Evolutionary conservation across 2,888 invertebrate species (phyloP).

Genomic region (Pristionchus mayeri): DNA sequence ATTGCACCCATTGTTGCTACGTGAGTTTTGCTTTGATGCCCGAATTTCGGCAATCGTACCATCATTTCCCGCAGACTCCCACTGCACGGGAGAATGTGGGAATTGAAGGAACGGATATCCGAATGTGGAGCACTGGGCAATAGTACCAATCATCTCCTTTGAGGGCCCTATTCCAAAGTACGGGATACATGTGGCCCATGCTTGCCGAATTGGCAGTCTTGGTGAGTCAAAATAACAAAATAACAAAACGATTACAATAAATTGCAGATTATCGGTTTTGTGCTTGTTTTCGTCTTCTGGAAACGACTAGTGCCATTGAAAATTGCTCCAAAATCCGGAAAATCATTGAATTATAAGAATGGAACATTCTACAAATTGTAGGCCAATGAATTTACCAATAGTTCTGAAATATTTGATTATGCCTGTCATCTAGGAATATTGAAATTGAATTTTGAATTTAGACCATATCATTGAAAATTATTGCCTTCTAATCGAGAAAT

Average conservation of each 20-base stretch:
- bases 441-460: too few relatives aligned
- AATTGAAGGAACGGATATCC: too few relatives aligned
- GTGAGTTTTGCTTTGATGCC: conserved; percentile 2
- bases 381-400: background rate
- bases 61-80: too few relatives aligned
- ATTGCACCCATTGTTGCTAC: conserved; percentile 40
- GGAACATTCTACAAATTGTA: conserved; percentile 45
- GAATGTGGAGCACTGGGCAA: too few relatives aligned
- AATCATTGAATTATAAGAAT: conserved; percentile 40
- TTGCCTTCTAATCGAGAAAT: too few relatives aligned
- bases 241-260: background rate
- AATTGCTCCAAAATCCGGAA: background rate
- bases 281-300: conserved; percentile 20
- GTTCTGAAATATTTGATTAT: too few relatives aligned
- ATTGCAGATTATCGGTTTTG: background rate
- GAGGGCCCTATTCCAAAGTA: conserved; percentile 40
- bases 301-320: conserved; percentile 34
- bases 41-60: background rate
- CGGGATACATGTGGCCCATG: conserved; percentile 47
- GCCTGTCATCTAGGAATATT: too few relatives aligned
- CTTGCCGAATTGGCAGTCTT: background rate
- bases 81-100: too few relatives aligned
- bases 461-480: too few relatives aligned
- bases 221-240: background rate
- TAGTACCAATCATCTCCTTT: too few relatives aligned